A percentile compares a stretch with the other conserved stretches of the same genome.
Conservation (phyloP, 2,888 invertebrate species). For the Perizoma affinitatum region DNA sequence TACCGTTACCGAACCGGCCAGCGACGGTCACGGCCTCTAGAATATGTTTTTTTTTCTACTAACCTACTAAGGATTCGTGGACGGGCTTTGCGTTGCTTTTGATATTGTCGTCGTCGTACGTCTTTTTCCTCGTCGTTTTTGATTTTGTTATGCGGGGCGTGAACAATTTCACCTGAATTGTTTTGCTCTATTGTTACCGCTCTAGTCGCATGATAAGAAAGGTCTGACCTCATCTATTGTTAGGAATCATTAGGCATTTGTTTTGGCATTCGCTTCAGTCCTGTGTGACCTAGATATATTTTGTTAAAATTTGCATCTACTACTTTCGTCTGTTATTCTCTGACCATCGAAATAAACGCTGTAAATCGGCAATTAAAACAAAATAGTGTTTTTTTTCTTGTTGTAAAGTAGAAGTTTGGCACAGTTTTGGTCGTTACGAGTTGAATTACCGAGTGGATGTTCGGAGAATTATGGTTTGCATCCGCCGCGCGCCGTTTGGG, state of each 20-base stretch:
- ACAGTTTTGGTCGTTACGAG: conserved; percentile 42
- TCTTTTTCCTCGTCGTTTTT: not conserved
- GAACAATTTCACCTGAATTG: too few relatives aligned
- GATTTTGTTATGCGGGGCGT: not conserved
- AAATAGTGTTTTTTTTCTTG: conserved; percentile 25
- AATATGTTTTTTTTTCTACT: conserved; percentile 57
- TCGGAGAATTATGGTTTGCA: conserved; percentile 39
- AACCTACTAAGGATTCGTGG: conserved; percentile 64
- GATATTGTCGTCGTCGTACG: conserved; percentile 7
- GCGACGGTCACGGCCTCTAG: conserved; percentile 59
- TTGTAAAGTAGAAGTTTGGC: conserved; percentile 41
- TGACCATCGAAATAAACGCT: too few relatives aligned
- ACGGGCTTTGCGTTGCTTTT: conserved; percentile 48
- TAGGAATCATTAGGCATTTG: too few relatives aligned
- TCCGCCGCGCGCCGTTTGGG: conserved; percentile 39
- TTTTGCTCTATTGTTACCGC: not conserved
- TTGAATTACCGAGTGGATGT: conserved; percentile 31
- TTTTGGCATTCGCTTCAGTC: too few relatives aligned
- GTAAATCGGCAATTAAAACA: conserved; percentile 27
- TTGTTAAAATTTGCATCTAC: too few relatives aligned
- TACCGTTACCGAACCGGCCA: conserved; percentile 64
- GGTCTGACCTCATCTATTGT: too few relatives aligned
- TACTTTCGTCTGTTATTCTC: too few relatives aligned
- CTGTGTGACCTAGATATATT: too few relatives aligned
- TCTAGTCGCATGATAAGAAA: not conserved